Evolutionary conservation across 2,113 vertebrate species (phyloP).

Genomic region (Emydocephalus ijimae): DNA sequence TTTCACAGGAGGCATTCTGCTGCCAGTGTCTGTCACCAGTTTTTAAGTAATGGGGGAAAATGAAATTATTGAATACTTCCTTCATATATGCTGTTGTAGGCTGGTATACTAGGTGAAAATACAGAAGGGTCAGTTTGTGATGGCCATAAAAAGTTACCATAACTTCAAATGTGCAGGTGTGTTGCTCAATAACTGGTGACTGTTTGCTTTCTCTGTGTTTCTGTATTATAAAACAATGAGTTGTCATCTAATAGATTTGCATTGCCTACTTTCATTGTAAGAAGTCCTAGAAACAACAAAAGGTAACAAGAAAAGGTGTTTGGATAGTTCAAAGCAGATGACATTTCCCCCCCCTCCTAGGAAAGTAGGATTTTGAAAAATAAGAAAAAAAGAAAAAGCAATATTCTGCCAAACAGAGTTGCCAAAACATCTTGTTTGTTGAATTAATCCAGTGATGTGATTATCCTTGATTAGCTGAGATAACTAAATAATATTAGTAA

Average conservation of each 20-base stretch:
- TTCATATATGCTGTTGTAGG: conserved; percentile 53
- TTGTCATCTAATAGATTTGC: conserved; percentile 25
- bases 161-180: conserved; percentile 52
- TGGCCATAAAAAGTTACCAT: conserved; percentile 34
- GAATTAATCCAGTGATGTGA: conserved; percentile 61
- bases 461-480: conserved; percentile 63
- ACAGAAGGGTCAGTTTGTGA: conserved; percentile 52
- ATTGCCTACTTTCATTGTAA: conserved; percentile 47
- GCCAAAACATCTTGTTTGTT: conserved; percentile 57
- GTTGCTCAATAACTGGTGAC: conserved; percentile 46
- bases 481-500: conserved; percentile 40
- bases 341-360: not conserved
- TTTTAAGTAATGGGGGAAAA: conserved; percentile 47
- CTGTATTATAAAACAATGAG: conserved; percentile 51
- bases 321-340: conserved; percentile 46
- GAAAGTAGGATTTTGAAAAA: conserved; percentile 42
- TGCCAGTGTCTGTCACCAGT: conserved; percentile 60
- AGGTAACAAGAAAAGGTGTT: conserved; percentile 41
- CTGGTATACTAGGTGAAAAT: not conserved
- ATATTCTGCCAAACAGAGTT: conserved; percentile 70
- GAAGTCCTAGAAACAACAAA: conserved; percentile 44
- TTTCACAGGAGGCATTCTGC: conserved; percentile 48
- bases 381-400: not conserved
- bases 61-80: conserved; percentile 48
- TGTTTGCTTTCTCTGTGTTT: conserved; percentile 55